Evolutionary conservation across 2,797 vertebrate genomes (phyloP), one percentile per base, ranked within the genome.

Genomic region (Peromyscus aztecus): DNA sequence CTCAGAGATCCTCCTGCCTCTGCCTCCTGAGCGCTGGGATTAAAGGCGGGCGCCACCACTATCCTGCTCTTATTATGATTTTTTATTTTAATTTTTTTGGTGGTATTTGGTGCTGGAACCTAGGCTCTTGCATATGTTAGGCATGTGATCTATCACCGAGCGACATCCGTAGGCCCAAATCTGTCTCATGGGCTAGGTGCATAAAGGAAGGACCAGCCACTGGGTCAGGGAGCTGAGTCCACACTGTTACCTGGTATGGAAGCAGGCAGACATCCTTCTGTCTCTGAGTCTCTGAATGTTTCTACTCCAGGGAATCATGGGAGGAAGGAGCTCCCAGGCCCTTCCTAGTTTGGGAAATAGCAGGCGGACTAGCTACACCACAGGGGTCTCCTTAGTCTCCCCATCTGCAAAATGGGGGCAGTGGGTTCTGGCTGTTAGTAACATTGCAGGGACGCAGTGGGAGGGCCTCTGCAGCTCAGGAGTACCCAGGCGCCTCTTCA

Each of bases 351-450:
- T 81, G 69, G 90, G 63, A 92, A 76, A 49, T 92, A 31, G 21
- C 46, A 85, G 73, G 46, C 82, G 43, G 6, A 90, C 78, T 90
- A 43, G 11, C 67, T 93, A 40, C 1, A 55, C 14, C 21, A 46
- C 43, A 59, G 77, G 71, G 40, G 1, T 61, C 12, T 46, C 63
- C 59, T 93, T 67, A 55, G 91, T 97, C 80, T 94, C 16, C n/a
- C 23, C 78, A 71, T 81, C 89, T 95, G 77, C 9, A 90, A 89
- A 96, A 95, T 95, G 91, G 90, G 59, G 46, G 31, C 0, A 3
- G 49, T 49, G 46, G 82, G 9, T 95, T 90, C 94, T 89, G 76
- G 69, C 16, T 12, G 13, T 71, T 75, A 76, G 49, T 76, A 34
- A 37, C n/a, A 49, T 90, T 65, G n/a, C 69, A 43, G 31, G 43